Evolutionary conservation across 2,797 vertebrate genomes (phyloP).

Genomic region (Tympanoctomys barrerae): DNA sequence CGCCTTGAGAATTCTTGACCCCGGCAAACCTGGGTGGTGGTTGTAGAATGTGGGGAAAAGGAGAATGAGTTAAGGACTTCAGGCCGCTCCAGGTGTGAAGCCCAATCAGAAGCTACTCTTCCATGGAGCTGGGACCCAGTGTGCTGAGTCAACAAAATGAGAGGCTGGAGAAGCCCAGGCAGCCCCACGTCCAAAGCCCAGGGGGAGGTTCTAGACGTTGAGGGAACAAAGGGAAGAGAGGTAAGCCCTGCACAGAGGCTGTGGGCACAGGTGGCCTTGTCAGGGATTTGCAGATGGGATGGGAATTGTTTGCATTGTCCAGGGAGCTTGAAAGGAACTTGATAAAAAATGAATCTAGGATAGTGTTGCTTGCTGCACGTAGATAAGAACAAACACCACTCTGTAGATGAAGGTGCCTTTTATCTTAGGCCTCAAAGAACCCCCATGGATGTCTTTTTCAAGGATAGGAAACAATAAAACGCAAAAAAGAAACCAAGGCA

Average conservation of each 20-base stretch:
- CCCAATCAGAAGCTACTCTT: not conserved
- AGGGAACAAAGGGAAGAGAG: not conserved
- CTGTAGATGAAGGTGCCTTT: not conserved
- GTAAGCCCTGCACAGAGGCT: not conserved
- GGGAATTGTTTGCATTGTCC: not conserved
- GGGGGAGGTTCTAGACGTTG: not conserved
- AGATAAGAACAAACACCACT: not conserved
- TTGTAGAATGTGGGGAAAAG: not conserved
- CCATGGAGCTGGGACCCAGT: not conserved
- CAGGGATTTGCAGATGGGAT: not conserved
- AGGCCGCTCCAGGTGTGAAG: not conserved
- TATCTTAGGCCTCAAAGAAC: not conserved
- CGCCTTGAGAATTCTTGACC: not conserved
- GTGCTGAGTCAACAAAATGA: not conserved
- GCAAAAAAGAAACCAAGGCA: not conserved
- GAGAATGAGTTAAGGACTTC: not conserved
- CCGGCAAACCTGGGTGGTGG: not conserved
- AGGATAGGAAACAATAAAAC: not conserved
- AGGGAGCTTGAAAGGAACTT: not conserved
- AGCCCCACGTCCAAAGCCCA: not conserved
- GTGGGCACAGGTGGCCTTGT: no score
- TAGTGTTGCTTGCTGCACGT: not conserved
- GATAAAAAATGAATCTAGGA: not conserved
- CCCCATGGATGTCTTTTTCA: not conserved
- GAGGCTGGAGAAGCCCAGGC: not conserved